A percentile compares a stretch with the other conserved stretches of the same genome.
phyloP scores from a whole-genome alignment of 2,113 vertebrate genomes.

The Passer montanus region DNA sequence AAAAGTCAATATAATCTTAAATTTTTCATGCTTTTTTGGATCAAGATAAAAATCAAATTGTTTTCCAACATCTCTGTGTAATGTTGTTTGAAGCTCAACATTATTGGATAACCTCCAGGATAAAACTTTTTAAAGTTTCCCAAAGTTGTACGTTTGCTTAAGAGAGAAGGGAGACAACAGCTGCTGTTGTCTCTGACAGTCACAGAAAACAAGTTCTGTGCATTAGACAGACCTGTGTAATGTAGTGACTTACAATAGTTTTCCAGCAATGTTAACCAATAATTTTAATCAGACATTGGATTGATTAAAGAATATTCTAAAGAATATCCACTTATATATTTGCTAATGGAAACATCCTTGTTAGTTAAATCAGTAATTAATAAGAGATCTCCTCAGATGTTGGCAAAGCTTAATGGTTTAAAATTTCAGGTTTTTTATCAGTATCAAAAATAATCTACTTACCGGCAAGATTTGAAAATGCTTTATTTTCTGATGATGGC shows the following conservation, averaged over 20 bases:
- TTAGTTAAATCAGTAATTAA: background rate
- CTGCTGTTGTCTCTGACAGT: background rate
- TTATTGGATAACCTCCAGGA: background rate
- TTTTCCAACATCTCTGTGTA: background rate
- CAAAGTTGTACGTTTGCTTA: background rate
- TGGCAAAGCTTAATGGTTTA: background rate
- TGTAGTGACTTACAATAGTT: background rate
- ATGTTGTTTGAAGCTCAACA: background rate
- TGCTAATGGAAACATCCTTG: background rate
- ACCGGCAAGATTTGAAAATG: slow-evolving; percentile 99
- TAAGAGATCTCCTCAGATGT: background rate
- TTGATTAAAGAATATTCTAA: background rate
- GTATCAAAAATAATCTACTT: slow-evolving; percentile 56
- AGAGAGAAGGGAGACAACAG: background rate
- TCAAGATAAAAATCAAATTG: background rate
- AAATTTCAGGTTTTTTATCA: background rate
- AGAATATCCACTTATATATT: background rate
- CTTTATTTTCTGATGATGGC: slow-evolving; percentile 98
- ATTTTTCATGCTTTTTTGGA: background rate
- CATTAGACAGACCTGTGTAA: background rate
- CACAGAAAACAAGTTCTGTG: background rate
- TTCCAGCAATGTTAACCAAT: background rate
- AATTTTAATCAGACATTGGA: background rate
- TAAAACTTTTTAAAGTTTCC: background rate
- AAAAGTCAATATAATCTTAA: background rate